phyloP scores from a whole-genome alignment of 2,113 vertebrate genomes.

The Serinus canaria region DNA sequence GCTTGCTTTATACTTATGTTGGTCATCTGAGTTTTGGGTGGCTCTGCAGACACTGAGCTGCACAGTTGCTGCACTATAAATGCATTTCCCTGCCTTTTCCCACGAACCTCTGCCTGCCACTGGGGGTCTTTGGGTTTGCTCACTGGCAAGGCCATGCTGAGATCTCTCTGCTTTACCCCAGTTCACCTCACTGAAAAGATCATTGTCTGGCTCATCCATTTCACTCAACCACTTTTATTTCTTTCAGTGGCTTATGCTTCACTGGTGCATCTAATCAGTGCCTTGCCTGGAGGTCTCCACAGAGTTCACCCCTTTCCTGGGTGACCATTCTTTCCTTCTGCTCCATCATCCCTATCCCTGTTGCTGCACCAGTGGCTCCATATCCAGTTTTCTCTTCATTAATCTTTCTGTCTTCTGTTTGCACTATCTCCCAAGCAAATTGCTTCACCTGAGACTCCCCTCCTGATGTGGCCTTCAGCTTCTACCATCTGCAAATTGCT shows the following conservation, averaged over 20 bases:
- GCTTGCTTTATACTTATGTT: neutral
- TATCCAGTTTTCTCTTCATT: neutral
- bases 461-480: neutral
- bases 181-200: neutral
- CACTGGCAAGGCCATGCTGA: neutral
- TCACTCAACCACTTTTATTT: neutral
- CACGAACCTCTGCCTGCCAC: neutral
- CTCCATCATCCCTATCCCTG: neutral
- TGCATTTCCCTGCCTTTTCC: neutral
- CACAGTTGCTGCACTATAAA: neutral
- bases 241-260: neutral
- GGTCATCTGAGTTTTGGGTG: neutral
- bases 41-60: neutral
- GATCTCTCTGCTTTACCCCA: neutral
- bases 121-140: neutral
- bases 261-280: neutral
- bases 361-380: neutral
- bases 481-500: neutral
- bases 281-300: slow-evolving; percentile 11
- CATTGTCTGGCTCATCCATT: neutral
- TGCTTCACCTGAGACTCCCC: neutral
- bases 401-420: neutral
- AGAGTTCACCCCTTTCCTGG: neutral
- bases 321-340: neutral
- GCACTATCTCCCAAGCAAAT: neutral